Conservation (phyloP, 2,113 vertebrate genomes). For the Leucoraja erinaceus region DNA sequence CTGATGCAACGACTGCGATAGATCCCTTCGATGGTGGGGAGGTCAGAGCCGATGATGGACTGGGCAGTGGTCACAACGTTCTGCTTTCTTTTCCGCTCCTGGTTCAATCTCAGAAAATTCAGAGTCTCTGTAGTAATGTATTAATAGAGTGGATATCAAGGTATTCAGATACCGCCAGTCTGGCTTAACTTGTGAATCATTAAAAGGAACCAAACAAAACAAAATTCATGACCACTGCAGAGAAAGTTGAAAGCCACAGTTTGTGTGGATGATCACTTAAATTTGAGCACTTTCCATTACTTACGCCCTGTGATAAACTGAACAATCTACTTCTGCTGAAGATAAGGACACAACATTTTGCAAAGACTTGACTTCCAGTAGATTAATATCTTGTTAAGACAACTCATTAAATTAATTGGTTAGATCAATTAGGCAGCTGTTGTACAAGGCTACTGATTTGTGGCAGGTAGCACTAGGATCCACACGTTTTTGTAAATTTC, state of each 20-base stretch:
- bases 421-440: background rate
- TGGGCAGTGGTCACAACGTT: no score
- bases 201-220: background rate
- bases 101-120: background rate
- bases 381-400: background rate
- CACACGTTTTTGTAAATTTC: background rate
- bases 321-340: background rate
- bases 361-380: background rate
- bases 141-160: background rate
- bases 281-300: background rate
- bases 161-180: background rate
- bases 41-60: no score
- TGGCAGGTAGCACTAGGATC: background rate
- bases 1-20: no score
- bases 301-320: background rate
- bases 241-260: background rate
- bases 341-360: background rate
- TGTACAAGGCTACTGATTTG: background rate
- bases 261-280: background rate
- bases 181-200: background rate
- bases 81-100: no score
- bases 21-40: no score
- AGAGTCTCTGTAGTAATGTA: constrained; percentile 1
- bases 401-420: background rate
- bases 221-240: background rate